These are phyloP conservation scores for Eublepharis macularius DNA, from an alignment of 2,113 vertebrate genomes.

Conservation along the genomic window DNA sequence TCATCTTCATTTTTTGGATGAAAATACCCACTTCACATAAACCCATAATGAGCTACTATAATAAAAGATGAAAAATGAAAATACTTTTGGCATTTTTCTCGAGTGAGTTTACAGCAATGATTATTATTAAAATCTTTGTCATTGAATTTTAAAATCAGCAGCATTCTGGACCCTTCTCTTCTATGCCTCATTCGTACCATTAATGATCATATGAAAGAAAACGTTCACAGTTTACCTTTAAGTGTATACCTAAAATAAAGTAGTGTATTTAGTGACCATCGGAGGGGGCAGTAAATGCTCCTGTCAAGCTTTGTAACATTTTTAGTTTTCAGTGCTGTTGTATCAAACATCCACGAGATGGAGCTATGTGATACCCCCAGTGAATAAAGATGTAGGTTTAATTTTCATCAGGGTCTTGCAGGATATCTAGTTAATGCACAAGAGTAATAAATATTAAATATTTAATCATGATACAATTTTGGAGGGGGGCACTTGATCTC, in stretches of 20 bases:
- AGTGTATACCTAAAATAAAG: not conserved
- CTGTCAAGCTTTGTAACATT: too few relatives aligned
- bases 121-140: not conserved
- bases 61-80: too few relatives aligned
- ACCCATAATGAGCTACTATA: too few relatives aligned
- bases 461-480: not conserved
- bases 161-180: not conserved
- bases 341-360: constrained; percentile 19
- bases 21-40: not conserved
- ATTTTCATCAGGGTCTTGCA: not conserved
- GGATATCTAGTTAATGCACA: not conserved
- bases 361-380: not conserved
- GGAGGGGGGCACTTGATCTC: not conserved
- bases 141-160: not conserved
- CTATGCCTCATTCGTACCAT: not conserved
- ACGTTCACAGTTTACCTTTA: not conserved
- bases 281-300: too few relatives aligned
- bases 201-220: not conserved
- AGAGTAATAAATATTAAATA: not conserved
- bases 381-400: not conserved
- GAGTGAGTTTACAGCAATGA: too few relatives aligned
- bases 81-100: too few relatives aligned
- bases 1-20: not conserved
- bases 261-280: too few relatives aligned
- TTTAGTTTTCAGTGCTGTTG: not conserved